Conservation (phyloP, 2,113 vertebrate genomes). For the Sebastes schlegelii region DNA sequence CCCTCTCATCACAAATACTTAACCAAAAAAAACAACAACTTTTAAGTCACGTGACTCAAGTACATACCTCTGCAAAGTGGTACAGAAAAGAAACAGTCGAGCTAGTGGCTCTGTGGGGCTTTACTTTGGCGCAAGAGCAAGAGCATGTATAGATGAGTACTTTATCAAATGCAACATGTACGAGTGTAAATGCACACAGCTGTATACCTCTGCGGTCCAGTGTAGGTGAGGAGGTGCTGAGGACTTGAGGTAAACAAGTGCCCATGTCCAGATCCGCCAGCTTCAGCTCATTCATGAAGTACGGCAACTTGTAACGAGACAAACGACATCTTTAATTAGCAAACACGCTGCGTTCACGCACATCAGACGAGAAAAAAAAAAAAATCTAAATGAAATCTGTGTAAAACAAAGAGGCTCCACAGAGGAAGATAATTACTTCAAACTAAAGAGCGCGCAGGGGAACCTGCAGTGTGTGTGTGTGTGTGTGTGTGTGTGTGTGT, state of each 20-base stretch:
- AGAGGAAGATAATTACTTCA: conserved; percentile 2
- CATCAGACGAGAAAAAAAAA: neutral
- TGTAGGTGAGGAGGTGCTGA: conserved; percentile 85
- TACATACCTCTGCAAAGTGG: no score
- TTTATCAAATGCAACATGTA: neutral
- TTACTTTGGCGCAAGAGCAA: neutral
- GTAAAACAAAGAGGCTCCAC: neutral
- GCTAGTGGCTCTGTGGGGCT: neutral
- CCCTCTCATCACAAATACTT: no score
- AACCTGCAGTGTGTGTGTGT: neutral
- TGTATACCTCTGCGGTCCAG: conserved; percentile 83
- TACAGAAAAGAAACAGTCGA: neutral
- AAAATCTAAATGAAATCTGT: neutral
- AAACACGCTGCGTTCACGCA: neutral
- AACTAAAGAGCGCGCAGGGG: neutral
- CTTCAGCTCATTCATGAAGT: conserved; percentile 90
- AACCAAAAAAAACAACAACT: no score
- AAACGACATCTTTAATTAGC: conserved; percentile 17
- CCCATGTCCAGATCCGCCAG: conserved; percentile 91
- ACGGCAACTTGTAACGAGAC: conserved; percentile 82
- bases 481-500: conserved; percentile 8
- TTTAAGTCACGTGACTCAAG: no score
- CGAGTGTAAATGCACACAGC: neutral
- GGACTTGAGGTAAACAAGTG: conserved; percentile 85
- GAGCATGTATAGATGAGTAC: neutral